Base-by-base conservation (phyloP, 2,113 vertebrate species). In the Ailurus styani region DNA sequence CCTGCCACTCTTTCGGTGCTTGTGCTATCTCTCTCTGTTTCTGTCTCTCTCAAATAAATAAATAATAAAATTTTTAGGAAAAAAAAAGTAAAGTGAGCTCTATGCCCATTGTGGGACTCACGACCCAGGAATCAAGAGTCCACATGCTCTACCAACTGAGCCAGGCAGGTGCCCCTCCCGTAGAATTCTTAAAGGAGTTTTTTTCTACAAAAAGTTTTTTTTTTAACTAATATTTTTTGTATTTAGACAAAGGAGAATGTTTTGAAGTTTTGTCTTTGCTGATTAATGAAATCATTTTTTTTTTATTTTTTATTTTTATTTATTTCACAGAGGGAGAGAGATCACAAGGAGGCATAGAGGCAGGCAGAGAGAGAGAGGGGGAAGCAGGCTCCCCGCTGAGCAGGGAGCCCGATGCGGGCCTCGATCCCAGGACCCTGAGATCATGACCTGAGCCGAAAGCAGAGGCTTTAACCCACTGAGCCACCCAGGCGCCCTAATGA, bases 181-280 rank as follows among this genome's bases (percentile, higher is more conserved):
- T 13, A 25, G 27, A 91, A 64, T 52, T 45, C 66, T 70, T 88
- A n/a, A 96, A 75, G 55, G 40, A 55, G 47, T 82, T 87, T 91
- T 87, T 91, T 72, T 45, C 17, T 82, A 57, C 4, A 27, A 45
- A 68, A 57, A 66, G n/a, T 0, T 7, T 31, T 84, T 84, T 23
- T 45, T 42, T 42, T 55, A 66, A 79, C 15, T 73, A 57, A 1
- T 75, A 40, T 23, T 84, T 97, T 96, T 90, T 10, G 25, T 68
- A 37, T 94, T 96, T 87, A 90, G 55, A 70, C 11, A 82, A 90
- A 55, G 37, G 66, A 91, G 25, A 57, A n/a, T 95, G 17, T 81
- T 95, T 95, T 90, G 34, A 90, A 90, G 31, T 75, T 90, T 92
- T 77, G 7, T 85, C n/a, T 89, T 89, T 85, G 55, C 57, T 95